phyloP scores from a whole-genome alignment of 2,888 invertebrate genomes.

The Xestia c-nigrum region DNA sequence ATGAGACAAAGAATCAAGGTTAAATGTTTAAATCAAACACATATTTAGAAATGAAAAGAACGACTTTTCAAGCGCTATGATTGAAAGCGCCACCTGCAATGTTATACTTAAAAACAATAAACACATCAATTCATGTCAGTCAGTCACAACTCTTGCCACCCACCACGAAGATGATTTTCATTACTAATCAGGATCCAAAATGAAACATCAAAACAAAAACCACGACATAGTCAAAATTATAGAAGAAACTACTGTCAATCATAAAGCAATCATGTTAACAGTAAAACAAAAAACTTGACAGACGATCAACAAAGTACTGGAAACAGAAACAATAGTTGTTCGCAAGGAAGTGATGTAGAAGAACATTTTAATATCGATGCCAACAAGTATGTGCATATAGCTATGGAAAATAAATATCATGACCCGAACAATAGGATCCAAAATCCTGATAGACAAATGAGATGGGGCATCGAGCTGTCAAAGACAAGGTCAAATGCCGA shows the following conservation, averaged over 20 bases:
- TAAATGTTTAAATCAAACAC: too few relatives aligned
- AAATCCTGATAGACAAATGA: conserved; percentile 79
- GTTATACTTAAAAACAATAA: conserved; percentile 3
- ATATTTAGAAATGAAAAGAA: not conserved
- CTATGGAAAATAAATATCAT: conserved; percentile 68
- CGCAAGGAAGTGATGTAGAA: conserved; percentile 64
- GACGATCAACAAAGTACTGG: conserved; percentile 49
- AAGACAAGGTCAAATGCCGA: conserved; percentile 71
- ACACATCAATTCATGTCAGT: conserved; percentile 8
- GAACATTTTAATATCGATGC: conserved; percentile 64
- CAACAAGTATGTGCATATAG: conserved; percentile 50
- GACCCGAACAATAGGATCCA: conserved; percentile 76
- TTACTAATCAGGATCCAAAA: conserved; percentile 35
- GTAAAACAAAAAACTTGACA: conserved; percentile 58
- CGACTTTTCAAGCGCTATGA: not conserved
- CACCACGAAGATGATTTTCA: conserved; percentile 23
- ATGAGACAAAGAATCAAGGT: not conserved
- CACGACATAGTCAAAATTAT: conserved; percentile 37
- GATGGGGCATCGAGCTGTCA: conserved; percentile 78
- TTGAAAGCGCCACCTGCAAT: not conserved
- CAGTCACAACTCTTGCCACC: conserved; percentile 22
- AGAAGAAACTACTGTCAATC: conserved; percentile 48
- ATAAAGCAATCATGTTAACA: conserved; percentile 43
- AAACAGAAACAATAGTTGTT: conserved; percentile 56
- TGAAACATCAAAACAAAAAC: conserved; percentile 30